Base-by-base conservation (phyloP, 2,888 invertebrate species). In the Icerya purchasi region DNA sequence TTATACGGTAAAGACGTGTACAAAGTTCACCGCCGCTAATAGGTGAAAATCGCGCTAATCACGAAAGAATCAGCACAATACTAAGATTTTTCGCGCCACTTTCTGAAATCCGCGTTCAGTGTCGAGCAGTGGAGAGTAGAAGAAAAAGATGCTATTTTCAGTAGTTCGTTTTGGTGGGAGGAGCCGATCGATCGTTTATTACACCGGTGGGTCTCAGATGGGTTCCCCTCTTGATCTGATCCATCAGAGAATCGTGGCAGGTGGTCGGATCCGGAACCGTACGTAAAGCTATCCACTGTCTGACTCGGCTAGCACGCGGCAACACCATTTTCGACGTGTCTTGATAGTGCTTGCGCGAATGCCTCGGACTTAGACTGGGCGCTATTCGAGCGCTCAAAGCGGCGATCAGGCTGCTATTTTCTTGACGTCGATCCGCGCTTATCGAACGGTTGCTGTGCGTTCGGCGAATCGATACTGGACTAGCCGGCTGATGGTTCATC, bases 221-320 rank as follows among this genome's bases (percentile, higher is more conserved):
- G 20, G 89, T 89, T 61, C 91, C 91, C 63, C 85, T 79, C 68
- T 88, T 84, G 63, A 91, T 91, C 70, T 91, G 91, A 75, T 91
- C 91, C 89, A 91, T 88, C n/a, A 91, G 75, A 0, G 90, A 90
- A 65, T 88, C 89, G 72, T 86, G 84, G 67, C 85, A 84, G 36
- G 81, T 74, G 61, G 83, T 78, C 0, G 86, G 85, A 72, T 87
- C 86, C 61, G 85, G 60, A 25, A 62, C 52, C 10, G 63, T 59
- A 2, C 59, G 58, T 2, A 59, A 50, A 8, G 71, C 70, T 68
- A 86, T 84, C 68, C 82, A 77, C 66, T 84, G 83, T 56, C 85
- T 74, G 58, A 86, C 84, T 63, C 78, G 76, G 67, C 74, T 77
- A 58, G 83, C 84, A 65, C 80, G 73, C 58, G 72, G 67, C 59